Percentiles rank a stretch among this genome's conserved stretches.
phyloP scores from a whole-genome alignment of 37 sponge, comb jelly and placozoan species.

The Halisarca cf. caerulea region DNA sequence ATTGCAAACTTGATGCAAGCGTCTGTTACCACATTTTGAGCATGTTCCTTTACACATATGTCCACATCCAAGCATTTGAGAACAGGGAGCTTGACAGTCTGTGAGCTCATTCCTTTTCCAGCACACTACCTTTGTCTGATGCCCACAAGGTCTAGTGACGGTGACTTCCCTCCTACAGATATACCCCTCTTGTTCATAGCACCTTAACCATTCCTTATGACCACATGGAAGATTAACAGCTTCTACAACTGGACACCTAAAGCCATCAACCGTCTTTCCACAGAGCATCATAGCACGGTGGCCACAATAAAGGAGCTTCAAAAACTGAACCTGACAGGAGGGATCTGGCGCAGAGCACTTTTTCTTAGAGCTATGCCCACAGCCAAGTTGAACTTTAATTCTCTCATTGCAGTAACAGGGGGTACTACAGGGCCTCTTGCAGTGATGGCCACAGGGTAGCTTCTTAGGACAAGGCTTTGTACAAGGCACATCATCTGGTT shows the following conservation, averaged over 20 bases:
- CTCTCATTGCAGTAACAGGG: conserved; percentile 44
- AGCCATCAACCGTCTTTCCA: not conserved
- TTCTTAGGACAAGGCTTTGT: conserved; percentile 24
- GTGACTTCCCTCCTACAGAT: not conserved
- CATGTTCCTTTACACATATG: conserved; percentile 54
- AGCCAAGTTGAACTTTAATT: conserved; percentile 11
- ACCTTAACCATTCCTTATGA: conserved; percentile 27
- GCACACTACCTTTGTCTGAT: conserved; percentile 13
- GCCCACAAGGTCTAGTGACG: conserved; percentile 45
- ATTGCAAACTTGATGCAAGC: conserved; percentile 1
- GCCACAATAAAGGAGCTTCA: not conserved
- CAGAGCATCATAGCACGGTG: not conserved
- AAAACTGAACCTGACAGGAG: not conserved
- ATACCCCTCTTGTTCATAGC: no score
- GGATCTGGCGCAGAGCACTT: not conserved
- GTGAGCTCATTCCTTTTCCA: not conserved
- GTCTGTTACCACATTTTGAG: conserved; percentile 4
- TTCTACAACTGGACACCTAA: not conserved
- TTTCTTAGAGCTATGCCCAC: not conserved
- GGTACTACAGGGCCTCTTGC: conserved; percentile 53
- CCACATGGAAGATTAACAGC: conserved; percentile 39
- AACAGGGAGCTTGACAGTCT: conserved; percentile 11
- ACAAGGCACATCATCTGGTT: not conserved
- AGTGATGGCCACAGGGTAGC: conserved; percentile 40
- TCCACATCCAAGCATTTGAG: conserved; percentile 55